Conservation (phyloP, 2,888 invertebrate genomes). For the Exocentrus adspersus region DNA sequence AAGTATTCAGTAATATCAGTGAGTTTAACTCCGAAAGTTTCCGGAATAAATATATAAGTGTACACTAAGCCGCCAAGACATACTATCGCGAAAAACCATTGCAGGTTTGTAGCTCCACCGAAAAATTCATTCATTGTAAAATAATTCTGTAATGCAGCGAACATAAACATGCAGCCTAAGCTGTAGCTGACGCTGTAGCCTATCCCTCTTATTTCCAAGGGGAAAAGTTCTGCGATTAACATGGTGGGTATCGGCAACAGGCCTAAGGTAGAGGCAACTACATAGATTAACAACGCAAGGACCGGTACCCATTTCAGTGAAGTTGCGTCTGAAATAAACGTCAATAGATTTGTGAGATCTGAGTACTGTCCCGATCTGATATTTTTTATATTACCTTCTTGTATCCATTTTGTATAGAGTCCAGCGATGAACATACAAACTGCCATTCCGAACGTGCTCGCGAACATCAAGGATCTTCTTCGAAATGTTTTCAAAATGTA, state of each 20-base stretch:
- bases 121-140: slow-evolving; percentile 55
- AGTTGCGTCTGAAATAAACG: slow-evolving; percentile 50
- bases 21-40: slow-evolving; percentile 64
- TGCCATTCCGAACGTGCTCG: slow-evolving; percentile 67
- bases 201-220: slow-evolving; percentile 69
- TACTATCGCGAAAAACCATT: slow-evolving; percentile 67
- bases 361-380: too few species aligned
- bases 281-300: slow-evolving; percentile 67
- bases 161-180: slow-evolving; percentile 69
- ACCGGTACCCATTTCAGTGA: slow-evolving; percentile 65
- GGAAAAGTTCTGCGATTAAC: slow-evolving; percentile 71
- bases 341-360: too few species aligned
- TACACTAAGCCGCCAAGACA: slow-evolving; percentile 62
- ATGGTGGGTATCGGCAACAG: slow-evolving; percentile 71
- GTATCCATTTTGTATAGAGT: slow-evolving; percentile 65
- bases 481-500: slow-evolving; percentile 66
- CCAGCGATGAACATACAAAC: slow-evolving; percentile 68
- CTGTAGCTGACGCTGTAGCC: slow-evolving; percentile 65
- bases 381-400: slow-evolving; percentile 61
- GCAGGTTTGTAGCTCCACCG: slow-evolving; percentile 65
- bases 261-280: slow-evolving; percentile 69
- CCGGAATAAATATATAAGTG: slow-evolving; percentile 64
- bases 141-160: slow-evolving; percentile 68
- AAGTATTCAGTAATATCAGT: slow-evolving; percentile 66
- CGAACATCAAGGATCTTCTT: slow-evolving; percentile 66